Evolutionary conservation across 2,888 invertebrate species (phyloP).

Genomic region (Leucania comma): DNA sequence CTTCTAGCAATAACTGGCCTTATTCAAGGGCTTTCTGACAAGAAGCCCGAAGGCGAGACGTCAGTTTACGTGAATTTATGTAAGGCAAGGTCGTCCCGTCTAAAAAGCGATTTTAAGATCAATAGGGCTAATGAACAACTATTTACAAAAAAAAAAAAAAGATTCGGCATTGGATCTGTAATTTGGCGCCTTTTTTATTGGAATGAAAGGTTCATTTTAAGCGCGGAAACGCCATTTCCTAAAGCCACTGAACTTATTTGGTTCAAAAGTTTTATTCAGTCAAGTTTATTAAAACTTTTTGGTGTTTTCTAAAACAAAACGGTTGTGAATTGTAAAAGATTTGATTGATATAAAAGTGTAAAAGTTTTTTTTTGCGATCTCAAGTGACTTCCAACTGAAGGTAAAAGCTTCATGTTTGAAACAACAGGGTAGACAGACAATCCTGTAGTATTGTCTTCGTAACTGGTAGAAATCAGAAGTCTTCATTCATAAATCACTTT

Average conservation of each 20-base stretch:
- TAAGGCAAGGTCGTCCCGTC: conserved; percentile 14
- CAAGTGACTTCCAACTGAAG: background rate
- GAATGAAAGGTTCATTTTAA: background rate
- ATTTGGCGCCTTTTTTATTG: background rate
- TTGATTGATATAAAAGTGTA: background rate
- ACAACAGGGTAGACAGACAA: no score
- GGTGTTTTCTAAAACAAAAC: conserved; percentile 14
- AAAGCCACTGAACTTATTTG: background rate
- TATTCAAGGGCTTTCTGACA: conserved; percentile 84
- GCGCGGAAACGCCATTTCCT: background rate
- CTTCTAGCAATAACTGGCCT: conserved; percentile 89
- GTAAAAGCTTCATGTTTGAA: background rate
- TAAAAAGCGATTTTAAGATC: background rate
- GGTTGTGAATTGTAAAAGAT: conserved; percentile 28
- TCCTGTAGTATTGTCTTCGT: background rate
- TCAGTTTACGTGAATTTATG: conserved; percentile 37
- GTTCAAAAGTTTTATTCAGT: background rate
- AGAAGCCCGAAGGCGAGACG: conserved; percentile 37
- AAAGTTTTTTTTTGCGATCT: conserved; percentile 14
- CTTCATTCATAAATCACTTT: no score
- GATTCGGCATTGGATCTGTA: background rate
- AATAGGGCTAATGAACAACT: conserved; percentile 4
- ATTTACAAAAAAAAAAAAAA: background rate
- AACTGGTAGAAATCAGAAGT: background rate
- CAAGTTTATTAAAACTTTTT: background rate